A percentile compares a stretch with the other conserved stretches of the same genome.
Conservation (phyloP, 2,797 vertebrate species). For the Galaxias olidus region DNA sequence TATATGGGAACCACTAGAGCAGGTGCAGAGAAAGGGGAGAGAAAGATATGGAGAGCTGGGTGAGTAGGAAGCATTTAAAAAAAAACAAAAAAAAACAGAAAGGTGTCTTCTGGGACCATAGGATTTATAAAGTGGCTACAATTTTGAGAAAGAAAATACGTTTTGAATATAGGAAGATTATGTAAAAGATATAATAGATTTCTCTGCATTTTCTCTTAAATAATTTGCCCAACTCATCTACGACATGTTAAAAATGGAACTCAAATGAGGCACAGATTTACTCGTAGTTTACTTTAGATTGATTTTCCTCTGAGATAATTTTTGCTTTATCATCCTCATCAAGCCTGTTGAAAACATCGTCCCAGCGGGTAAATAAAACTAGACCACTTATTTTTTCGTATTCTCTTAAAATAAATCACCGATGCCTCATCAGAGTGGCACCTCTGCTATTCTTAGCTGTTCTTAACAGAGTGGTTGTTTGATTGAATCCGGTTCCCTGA, state of each 20-base stretch:
- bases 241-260: too few relatives aligned
- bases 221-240: too few relatives aligned
- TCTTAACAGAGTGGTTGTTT: slow-evolving; percentile 17
- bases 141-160: too few relatives aligned
- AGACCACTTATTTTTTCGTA: not conserved
- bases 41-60: slow-evolving; percentile 17
- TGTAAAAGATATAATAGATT: slow-evolving; percentile 1
- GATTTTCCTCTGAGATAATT: too few relatives aligned
- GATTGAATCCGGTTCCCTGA: slow-evolving; percentile 17
- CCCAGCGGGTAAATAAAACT: slow-evolving; percentile 10
- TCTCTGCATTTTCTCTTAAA: not conserved
- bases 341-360: not conserved
- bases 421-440: slow-evolving; percentile 12
- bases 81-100: slow-evolving; percentile 2
- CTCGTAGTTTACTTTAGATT: too few relatives aligned
- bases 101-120: slow-evolving; percentile 16
- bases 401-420: slow-evolving; percentile 38
- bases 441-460: slow-evolving; percentile 44
- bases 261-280: not conserved
- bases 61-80: slow-evolving; percentile 11
- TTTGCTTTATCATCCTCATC: too few relatives aligned
- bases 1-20: slow-evolving; percentile 97
- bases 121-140: slow-evolving; percentile 1
- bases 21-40: slow-evolving; percentile 58
- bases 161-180: too few relatives aligned